Conservation (phyloP, 2,113 vertebrate species). For the Cyanocitta stelleri region DNA sequence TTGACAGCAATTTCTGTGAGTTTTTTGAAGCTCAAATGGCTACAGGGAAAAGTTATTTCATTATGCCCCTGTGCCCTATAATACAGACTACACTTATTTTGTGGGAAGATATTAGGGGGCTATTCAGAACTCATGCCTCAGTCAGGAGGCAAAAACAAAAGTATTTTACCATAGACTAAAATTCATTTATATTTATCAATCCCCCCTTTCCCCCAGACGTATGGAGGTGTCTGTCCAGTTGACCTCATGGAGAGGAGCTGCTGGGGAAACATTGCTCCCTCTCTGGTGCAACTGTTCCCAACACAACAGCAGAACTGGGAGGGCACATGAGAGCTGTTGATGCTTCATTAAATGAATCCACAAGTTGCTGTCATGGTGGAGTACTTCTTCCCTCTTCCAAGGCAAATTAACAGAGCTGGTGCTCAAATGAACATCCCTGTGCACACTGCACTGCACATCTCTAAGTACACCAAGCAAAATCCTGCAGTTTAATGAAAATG, state of each 20-base stretch:
- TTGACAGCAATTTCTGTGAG: background rate
- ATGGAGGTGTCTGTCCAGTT: background rate
- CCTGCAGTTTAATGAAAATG: background rate
- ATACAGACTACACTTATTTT: background rate
- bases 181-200: background rate
- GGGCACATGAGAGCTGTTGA: background rate
- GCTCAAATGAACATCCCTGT: background rate
- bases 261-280: background rate
- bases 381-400: background rate
- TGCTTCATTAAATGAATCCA: background rate
- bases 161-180: background rate
- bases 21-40: background rate
- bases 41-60: background rate
- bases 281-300: background rate
- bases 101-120: background rate
- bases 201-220: accelerated
- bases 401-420: background rate
- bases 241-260: background rate
- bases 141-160: background rate
- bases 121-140: background rate
- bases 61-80: background rate
- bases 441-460: background rate
- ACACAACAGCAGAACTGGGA: background rate
- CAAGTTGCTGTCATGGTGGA: accelerated
- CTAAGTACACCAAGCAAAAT: background rate